Evolutionary conservation across 1,140 invertebrate species (phyloP).

Genomic region (Aphaenogaster floridana): DNA sequence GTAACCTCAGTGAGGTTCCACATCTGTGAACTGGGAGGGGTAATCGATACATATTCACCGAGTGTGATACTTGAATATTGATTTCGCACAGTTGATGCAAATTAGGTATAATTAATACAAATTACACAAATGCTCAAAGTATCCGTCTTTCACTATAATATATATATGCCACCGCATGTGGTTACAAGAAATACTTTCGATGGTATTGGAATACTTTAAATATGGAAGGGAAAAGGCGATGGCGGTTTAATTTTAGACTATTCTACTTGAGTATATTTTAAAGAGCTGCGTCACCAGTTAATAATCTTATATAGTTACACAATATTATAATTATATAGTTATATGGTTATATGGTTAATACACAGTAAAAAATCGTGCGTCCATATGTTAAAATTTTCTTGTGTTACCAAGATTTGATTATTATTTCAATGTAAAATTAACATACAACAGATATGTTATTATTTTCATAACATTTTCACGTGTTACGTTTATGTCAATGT

Average conservation of each 20-base stretch:
- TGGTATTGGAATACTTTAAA: not conserved
- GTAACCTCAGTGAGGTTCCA: not conserved
- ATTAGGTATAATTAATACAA: conserved; percentile 37
- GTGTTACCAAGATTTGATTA: no score
- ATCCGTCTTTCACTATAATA: not conserved
- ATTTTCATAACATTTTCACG: no score
- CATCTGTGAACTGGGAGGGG: not conserved
- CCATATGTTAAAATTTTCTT: no score
- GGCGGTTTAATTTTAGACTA: conserved; percentile 26
- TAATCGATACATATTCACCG: conserved; percentile 16
- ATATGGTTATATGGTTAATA: not conserved
- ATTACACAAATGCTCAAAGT: not conserved
- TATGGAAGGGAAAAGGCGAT: not conserved
- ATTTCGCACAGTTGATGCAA: conserved; percentile 6
- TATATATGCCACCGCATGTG: not conserved
- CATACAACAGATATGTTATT: no score
- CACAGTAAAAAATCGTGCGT: no score
- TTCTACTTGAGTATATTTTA: conserved; percentile 12
- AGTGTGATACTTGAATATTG: conserved; percentile 15
- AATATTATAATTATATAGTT: not conserved
- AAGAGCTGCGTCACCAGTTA: not conserved
- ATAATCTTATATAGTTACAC: not conserved
- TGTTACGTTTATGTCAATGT: no score
- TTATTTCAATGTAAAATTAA: no score
- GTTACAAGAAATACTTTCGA: not conserved